A percentile compares a stretch with the other conserved stretches of the same genome.
These are phyloP conservation scores for Coptotermes formosanus DNA, from an alignment of 1,140 invertebrate genomes.

Conservation along the genomic window DNA sequence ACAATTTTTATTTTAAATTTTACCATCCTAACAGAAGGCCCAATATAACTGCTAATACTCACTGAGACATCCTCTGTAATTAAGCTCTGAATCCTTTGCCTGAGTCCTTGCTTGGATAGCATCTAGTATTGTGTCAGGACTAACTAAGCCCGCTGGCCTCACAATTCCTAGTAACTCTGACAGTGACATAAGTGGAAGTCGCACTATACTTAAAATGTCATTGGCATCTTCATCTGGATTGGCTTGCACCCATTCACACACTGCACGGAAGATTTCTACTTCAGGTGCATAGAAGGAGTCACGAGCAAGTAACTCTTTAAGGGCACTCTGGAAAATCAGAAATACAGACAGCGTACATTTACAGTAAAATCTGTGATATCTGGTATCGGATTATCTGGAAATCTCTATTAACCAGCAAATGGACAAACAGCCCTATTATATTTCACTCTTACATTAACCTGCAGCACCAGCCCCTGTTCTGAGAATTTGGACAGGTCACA, in stretches of 20 bases:
- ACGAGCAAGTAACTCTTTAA: constrained; percentile 80
- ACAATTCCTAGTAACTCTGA: constrained; percentile 86
- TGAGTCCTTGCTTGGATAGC: constrained; percentile 85
- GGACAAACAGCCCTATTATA: too few species aligned
- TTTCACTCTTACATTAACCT: too few species aligned
- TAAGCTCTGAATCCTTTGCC: constrained; percentile 71
- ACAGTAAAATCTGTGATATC: too few species aligned
- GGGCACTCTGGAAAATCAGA: constrained; percentile 56
- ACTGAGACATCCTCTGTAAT: constrained; percentile 77
- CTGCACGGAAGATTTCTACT: constrained; percentile 90
- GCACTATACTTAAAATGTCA: constrained; percentile 54
- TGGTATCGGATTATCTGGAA: too few species aligned
- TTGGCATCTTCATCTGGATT: constrained; percentile 63
- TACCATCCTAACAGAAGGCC: neutral
- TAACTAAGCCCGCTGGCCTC: constrained; percentile 78
- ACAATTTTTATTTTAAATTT: constrained; percentile 3
- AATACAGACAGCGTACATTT: neutral
- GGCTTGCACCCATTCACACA: constrained; percentile 79
- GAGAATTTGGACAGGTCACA: too few species aligned
- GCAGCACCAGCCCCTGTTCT: too few species aligned
- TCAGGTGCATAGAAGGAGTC: constrained; percentile 96
- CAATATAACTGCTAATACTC: constrained; percentile 41
- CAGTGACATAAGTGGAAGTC: constrained; percentile 84
- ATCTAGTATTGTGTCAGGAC: constrained; percentile 88
- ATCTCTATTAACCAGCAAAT: too few species aligned